Base-by-base conservation (phyloP, 1,140 invertebrate genomes). In the Anastrepha obliqua region DNA sequence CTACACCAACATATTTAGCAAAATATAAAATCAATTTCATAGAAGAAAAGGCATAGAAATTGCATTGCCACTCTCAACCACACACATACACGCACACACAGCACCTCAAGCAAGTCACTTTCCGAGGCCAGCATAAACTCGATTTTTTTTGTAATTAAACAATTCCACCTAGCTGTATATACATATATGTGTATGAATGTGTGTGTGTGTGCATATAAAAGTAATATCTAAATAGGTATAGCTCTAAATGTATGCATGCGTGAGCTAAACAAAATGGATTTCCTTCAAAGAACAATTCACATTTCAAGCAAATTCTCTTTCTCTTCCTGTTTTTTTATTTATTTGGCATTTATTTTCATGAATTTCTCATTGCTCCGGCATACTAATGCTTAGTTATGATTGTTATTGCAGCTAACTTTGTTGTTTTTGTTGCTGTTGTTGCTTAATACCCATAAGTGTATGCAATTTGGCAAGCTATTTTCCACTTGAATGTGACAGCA, bases 391-490 rank as follows among this genome's bases (percentile, higher is more conserved):
- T 62, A 5, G 60, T 62, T 62, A 17, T 62, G 8, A 17, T 58
- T 81, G 47, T 55, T 81, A 20, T 3, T 81, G 17, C 20, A 20
- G 17, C 17, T 81, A n/a, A 29, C 3, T 3, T 67, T 67, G n/a
- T 39, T 20, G 20, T 5, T 67, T 7, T 67, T 5, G 64, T 39
- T n/a, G 44, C 55, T 81, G 44, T 81, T 55, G 74, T 55, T 81
- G n/a, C 42, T 81, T 81, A 51, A 81, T 55, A 81, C 42, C 11
- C n/a, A 55, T 81, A 81, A 81, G n/a, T 51, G 17, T 81, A 20
- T 55, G 44, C 74, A 81, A 81, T 81, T 81, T 81, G n/a, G 47
- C 42, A 81, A 74, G 55, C 74, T 81, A 81, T 81, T 81, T 81
- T 81, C 74, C 74, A 58, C 74, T 55, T 81, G 74, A 58, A 81